Evolutionary conservation across 2,797 vertebrate genomes (phyloP).

Genomic region (Protonibea diacanthus): DNA sequence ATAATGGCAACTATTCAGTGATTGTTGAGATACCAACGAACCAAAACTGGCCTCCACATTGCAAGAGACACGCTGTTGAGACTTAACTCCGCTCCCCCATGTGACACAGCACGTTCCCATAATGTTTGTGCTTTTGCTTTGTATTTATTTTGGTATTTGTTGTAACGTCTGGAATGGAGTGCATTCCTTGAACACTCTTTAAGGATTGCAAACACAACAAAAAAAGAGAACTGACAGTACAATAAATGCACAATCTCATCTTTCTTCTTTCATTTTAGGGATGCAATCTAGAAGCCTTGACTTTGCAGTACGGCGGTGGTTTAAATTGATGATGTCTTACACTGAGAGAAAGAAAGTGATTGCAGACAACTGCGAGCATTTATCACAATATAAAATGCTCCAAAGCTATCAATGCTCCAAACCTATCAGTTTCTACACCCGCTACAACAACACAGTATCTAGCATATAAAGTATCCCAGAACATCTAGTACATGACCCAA

Average conservation of each 20-base stretch:
- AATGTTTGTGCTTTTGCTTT: not conserved
- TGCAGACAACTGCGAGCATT: not conserved
- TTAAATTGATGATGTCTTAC: not conserved
- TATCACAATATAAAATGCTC: not conserved
- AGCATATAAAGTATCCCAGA: not conserved
- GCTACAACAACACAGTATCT: not conserved
- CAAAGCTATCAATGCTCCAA: not conserved
- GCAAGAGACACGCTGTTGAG: not conserved
- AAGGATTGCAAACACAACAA: not conserved
- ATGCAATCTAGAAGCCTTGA: not conserved
- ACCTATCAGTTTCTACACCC: no score
- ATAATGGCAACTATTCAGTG: not conserved
- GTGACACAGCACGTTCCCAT: not conserved
- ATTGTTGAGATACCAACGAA: not conserved
- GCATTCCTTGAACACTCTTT: not conserved
- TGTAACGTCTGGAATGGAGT: not conserved
- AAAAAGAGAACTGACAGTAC: not conserved
- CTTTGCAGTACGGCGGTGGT: not conserved
- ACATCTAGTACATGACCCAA: not conserved
- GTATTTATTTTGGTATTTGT: constrained; percentile 13
- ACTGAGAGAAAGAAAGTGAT: not conserved
- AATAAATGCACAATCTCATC: not conserved
- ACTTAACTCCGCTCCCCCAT: not conserved
- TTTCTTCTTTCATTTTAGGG: not conserved
- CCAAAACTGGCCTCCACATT: not conserved